phyloP scores from a whole-genome alignment of 2,888 invertebrate genomes.

The Platycheirus albimanus region DNA sequence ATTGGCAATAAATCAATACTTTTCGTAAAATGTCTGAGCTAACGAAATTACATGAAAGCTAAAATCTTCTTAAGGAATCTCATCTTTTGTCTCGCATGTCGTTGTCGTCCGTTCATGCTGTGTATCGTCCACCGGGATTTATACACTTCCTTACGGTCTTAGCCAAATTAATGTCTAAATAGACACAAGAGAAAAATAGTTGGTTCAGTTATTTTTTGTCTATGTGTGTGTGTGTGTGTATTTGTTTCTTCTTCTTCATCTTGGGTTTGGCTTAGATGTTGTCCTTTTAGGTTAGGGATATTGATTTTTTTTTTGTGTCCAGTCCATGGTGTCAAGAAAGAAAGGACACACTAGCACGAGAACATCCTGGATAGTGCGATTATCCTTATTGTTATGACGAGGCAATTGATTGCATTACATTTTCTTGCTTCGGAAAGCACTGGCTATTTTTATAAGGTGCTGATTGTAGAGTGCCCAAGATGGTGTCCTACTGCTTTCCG shows the following conservation, averaged over 20 bases:
- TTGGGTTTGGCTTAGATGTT: neutral
- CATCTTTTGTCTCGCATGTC: conserved; percentile 12
- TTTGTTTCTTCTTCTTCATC: conserved; percentile 7
- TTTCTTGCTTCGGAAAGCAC: conserved; percentile 9
- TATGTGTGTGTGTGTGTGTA: no score
- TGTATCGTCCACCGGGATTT: neutral
- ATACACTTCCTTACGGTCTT: conserved; percentile 40
- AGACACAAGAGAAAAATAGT: conserved; percentile 47
- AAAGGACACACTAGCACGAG: conserved; percentile 1
- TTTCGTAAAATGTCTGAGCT: conserved; percentile 49
- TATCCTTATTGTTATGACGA: conserved; percentile 62
- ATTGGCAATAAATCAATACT: conserved; percentile 62
- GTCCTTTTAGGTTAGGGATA: conserved; percentile 18
- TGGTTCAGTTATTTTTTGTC: conserved; percentile 2
- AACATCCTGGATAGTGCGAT: conserved; percentile 36
- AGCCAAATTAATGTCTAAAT: conserved; percentile 67
- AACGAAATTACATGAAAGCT: conserved; percentile 54
- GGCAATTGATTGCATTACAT: conserved; percentile 58
- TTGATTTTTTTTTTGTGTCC: conserved; percentile 56
- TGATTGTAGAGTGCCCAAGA: conserved; percentile 30
- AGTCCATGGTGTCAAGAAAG: neutral
- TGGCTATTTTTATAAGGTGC: conserved; percentile 27
- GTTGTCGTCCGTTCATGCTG: no score
- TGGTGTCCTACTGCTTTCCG: conserved; percentile 46
- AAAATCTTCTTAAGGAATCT: conserved; percentile 37